Evolutionary conservation across 2,888 invertebrate species (phyloP), one percentile per base, ranked within the genome.

Genomic region (Noctua pronuba): DNA sequence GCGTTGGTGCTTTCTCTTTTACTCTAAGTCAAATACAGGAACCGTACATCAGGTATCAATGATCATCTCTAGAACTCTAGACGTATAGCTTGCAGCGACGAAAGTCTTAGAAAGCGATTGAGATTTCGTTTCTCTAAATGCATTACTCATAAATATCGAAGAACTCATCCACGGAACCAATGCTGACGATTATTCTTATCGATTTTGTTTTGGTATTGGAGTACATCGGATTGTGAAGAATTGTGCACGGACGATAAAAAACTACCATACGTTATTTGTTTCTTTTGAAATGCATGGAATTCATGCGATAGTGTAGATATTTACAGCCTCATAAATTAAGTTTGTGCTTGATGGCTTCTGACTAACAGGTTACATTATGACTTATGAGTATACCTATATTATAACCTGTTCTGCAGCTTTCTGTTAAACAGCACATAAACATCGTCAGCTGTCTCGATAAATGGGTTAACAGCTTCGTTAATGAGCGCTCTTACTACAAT

Each of bases 1-100:
- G 58, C 55, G 46, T 21, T 52, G 35, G 44, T 58, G 66, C 88
- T 87, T 87, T 87, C 88, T 77, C 87, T 88, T 87, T 82, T 68
- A 64, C 77, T 81, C 55, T 70, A 65, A 71, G n/a, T 58, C 44
- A 73, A 69, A 75, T 73, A 76, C 70, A 71, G 70, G 77, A 65
- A 79, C 44, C 28, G 67, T 77, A 55, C 31, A 62, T 75, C 72
- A 65, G 66, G 65, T 60, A 28, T 28, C 72, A 69, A 71, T 73
- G 74, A 84, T 82, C 76, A 75, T 69, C 46, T 72, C 68, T 49
- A 41, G 41, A 64, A 16, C 18, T 44, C 31, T 73, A 75, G 41
- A 38, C n/a, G 38, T 21, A 46, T n/a, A 10, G 31, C 49, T 79
- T 62, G 31, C 58, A 62, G 28, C 16, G n/a, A 64, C 24, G 52